phyloP scores from a whole-genome alignment of 92 coral and sea anemone genomes.

The Heliopora coerulea region DNA sequence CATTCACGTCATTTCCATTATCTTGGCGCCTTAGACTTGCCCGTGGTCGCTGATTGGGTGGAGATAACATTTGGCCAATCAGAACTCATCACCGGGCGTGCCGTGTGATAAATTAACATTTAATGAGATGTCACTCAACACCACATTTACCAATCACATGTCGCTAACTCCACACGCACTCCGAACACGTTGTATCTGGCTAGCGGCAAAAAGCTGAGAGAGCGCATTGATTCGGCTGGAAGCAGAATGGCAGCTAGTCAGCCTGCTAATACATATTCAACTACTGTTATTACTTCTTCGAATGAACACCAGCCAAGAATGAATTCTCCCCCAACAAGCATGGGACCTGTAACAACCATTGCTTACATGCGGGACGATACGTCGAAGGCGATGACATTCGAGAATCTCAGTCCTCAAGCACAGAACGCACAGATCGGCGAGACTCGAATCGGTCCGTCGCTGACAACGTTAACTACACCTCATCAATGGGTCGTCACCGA shows the following conservation, averaged over 20 bases:
- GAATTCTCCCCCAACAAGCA: conserved; percentile 59
- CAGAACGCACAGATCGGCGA: conserved; percentile 67
- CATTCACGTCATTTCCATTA: conserved; percentile 80
- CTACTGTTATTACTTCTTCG: conserved; percentile 67
- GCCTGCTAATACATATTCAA: conserved; percentile 66
- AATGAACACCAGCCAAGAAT: conserved; percentile 85
- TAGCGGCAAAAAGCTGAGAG: conserved; percentile 87
- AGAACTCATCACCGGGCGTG: conserved; percentile 62
- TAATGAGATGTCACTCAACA: conserved; percentile 99
- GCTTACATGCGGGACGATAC: conserved; percentile 83
- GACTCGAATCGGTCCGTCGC: conserved; percentile 62
- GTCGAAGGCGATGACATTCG: conserved; percentile 67
- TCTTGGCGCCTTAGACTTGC: conserved; percentile 79
- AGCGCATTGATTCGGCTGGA: conserved; percentile 59
- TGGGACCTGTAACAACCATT: conserved; percentile 74
- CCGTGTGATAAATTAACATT: conserved; percentile 95
- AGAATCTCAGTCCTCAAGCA: conserved; percentile 70
- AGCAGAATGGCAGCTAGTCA: conserved; percentile 88
- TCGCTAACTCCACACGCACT: conserved; percentile 78
- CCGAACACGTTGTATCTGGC: conserved; percentile 95
- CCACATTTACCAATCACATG: conserved; percentile 84
- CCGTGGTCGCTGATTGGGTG: conserved; percentile 68
- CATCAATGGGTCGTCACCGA: conserved; percentile 99
- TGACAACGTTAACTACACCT: conserved; percentile 38
- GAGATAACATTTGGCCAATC: conserved; percentile 70